These are phyloP conservation scores for Drosophila guanche DNA, from an alignment of 1,140 invertebrate species.

Conservation along the genomic window DNA sequence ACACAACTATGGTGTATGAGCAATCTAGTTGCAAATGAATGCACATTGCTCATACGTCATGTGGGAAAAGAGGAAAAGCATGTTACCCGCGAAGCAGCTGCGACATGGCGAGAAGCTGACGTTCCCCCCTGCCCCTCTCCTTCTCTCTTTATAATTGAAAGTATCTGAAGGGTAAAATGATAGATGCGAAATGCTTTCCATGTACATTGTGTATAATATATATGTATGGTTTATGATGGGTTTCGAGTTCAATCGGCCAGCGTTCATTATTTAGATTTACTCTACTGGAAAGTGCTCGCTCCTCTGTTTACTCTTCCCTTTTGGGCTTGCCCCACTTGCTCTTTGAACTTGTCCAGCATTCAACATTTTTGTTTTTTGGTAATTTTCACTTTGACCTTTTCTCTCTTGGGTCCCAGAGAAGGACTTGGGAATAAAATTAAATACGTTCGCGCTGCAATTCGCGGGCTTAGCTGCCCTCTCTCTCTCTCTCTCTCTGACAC, in stretches of 20 bases:
- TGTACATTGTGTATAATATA: no score
- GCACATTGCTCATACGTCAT: slow-evolving; percentile 62
- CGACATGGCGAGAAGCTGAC: slow-evolving; percentile 2
- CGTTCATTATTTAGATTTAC: slow-evolving; percentile 44
- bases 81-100: slow-evolving; percentile 1
- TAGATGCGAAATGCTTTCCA: no score
- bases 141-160: slow-evolving; percentile 7
- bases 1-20: slow-evolving; percentile 56
- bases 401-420: slow-evolving; percentile 8
- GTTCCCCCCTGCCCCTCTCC: not conserved
- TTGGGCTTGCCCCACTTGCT: slow-evolving; percentile 10
- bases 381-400: slow-evolving; percentile 56
- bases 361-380: slow-evolving; percentile 44
- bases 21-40: slow-evolving; percentile 58
- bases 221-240: not conserved
- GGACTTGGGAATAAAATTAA: slow-evolving; percentile 70
- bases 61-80: slow-evolving; percentile 23
- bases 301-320: not conserved
- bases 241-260: slow-evolving; percentile 8
- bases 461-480: slow-evolving; percentile 41
- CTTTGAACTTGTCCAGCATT: slow-evolving; percentile 57
- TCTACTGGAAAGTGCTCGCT: slow-evolving; percentile 16
- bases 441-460: slow-evolving; percentile 60
- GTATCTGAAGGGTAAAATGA: slow-evolving; percentile 1
- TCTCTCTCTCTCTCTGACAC: slow-evolving; percentile 4